Conservation (phyloP, 1,140 invertebrate species). For the Brachionus angularis region DNA sequence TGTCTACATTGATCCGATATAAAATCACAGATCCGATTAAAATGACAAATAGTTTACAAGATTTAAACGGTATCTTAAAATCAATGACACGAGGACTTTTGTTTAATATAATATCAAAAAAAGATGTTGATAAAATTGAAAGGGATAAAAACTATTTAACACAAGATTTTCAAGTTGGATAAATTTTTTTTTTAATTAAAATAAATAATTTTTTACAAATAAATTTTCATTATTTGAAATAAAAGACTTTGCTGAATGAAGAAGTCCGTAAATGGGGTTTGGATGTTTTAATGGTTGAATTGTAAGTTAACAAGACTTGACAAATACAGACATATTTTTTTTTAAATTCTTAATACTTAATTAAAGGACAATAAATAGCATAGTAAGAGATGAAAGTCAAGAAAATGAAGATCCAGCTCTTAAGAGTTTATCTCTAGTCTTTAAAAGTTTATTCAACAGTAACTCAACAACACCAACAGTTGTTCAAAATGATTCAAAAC, state of each 20-base stretch:
- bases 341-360: too few relatives aligned
- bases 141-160: not conserved
- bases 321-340: not conserved
- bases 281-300: not conserved
- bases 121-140: slow-evolving; percentile 24
- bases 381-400: slow-evolving; percentile 16
- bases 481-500: not conserved
- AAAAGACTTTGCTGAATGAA: slow-evolving; percentile 16
- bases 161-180: slow-evolving; percentile 13
- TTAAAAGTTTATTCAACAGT: slow-evolving; percentile 20
- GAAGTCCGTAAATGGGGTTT: slow-evolving; percentile 37
- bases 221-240: too few relatives aligned
- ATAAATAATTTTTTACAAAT: not conserved
- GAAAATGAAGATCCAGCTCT: slow-evolving; percentile 40
- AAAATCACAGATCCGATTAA: not conserved
- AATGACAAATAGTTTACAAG: slow-evolving; percentile 27
- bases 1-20: slow-evolving; percentile 15
- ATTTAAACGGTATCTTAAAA: not conserved
- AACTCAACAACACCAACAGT: not conserved
- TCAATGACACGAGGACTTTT: slow-evolving; percentile 11
- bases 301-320: slow-evolving; percentile 1
- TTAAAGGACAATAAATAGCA: not conserved
- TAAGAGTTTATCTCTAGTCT: slow-evolving; percentile 1
- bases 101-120: slow-evolving; percentile 5
- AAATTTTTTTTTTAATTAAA: not conserved